These are phyloP conservation scores for Aphidius colemani DNA, from an alignment of 2,888 invertebrate genomes.

Conservation along the genomic window DNA sequence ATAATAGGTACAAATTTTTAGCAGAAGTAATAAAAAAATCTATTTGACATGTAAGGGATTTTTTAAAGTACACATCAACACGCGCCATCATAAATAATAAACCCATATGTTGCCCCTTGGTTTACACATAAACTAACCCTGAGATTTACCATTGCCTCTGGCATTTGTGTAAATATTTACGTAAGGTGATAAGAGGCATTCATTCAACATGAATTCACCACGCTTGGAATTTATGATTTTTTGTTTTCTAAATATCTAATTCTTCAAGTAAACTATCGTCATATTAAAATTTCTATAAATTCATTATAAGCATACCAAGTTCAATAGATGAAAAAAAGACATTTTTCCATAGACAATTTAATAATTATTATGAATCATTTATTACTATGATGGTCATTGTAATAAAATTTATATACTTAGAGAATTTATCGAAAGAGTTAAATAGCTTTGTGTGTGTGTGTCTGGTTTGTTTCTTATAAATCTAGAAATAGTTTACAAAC, in stretches of 20 bases:
- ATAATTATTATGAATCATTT: no score
- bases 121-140: conserved; percentile 13
- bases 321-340: no score
- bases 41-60: no score
- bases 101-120: conserved; percentile 2
- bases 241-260: not conserved
- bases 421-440: not conserved
- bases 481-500: conserved; percentile 18
- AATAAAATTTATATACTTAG: no score
- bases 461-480: conserved; percentile 8
- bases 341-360: no score
- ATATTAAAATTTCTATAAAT: no score
- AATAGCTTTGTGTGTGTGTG: conserved; percentile 5
- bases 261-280: not conserved
- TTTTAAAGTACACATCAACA: not conserved
- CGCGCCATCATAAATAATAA: conserved; percentile 17
- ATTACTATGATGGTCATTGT: no score
- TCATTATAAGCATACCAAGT: no score
- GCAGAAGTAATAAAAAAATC: no score
- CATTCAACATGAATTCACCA: not conserved
- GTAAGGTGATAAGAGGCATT: conserved; percentile 17
- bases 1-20: no score
- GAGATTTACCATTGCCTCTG: conserved; percentile 19
- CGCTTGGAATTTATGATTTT: not conserved
- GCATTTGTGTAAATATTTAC: conserved; percentile 18